Percentiles rank a stretch among this genome's conserved stretches.
Evolutionary conservation across 2,113 vertebrate genomes (phyloP).

Genomic region (Murina feae): DNA sequence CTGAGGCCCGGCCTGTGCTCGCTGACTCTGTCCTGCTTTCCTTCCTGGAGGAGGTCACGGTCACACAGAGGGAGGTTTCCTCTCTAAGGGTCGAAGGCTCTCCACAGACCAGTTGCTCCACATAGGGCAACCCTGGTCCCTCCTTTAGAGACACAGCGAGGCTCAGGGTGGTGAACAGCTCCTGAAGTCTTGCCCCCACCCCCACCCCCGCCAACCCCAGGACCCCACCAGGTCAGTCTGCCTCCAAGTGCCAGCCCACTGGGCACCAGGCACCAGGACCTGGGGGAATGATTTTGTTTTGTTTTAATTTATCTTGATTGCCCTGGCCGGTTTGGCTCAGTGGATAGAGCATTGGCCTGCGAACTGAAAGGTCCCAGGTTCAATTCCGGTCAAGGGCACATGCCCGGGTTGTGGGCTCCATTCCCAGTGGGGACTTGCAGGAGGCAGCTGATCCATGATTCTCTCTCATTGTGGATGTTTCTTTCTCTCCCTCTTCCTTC

Average conservation of each 20-base stretch:
- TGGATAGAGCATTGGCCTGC: too few species aligned
- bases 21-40: neutral
- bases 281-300: neutral
- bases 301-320: too few species aligned
- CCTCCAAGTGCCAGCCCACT: neutral
- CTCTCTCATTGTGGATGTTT: too few species aligned
- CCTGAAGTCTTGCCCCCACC: rapidly evolving
- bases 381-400: too few species aligned
- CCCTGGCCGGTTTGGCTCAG: too few species aligned
- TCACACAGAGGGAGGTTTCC: neutral
- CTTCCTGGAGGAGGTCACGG: neutral
- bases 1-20: neutral
- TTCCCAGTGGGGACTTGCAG: too few species aligned
- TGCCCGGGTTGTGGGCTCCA: too few species aligned
- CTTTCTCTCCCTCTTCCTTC: too few species aligned
- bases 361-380: too few species aligned
- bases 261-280: neutral
- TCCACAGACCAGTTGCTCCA: neutral
- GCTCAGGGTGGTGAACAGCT: neutral
- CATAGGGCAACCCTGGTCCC: too few species aligned
- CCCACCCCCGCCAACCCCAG: too few species aligned
- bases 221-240: neutral
- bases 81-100: neutral
- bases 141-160: rapidly evolving
- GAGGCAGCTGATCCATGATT: too few species aligned